These are phyloP conservation scores for Gila robusta DNA, from an alignment of 2,797 vertebrate genomes.

Conservation along the genomic window DNA sequence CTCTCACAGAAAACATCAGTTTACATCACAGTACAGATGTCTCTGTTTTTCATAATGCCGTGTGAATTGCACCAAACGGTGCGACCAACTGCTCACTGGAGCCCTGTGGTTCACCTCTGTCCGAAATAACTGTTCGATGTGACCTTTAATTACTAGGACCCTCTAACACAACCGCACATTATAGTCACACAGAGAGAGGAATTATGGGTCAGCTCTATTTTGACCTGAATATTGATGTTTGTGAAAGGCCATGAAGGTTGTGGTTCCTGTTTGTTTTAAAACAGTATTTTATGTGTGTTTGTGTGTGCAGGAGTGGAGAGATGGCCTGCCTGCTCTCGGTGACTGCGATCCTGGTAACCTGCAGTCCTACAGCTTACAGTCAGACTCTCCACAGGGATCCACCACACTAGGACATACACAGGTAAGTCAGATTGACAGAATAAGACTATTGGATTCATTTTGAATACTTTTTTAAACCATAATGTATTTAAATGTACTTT, in stretches of 20 bases:
- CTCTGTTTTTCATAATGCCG: constrained; percentile 34
- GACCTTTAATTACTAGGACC: constrained; percentile 15
- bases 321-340: constrained; percentile 75
- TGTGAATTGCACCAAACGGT: constrained; percentile 37
- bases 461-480: background rate
- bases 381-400: constrained; percentile 75
- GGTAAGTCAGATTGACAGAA: constrained; percentile 66
- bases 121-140: constrained; percentile 2
- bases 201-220: constrained; percentile 16
- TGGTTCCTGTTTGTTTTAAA: constrained; percentile 25
- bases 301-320: constrained; percentile 78
- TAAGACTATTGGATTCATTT: background rate
- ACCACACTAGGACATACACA: constrained; percentile 71
- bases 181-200: constrained; percentile 27
- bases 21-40: constrained; percentile 44
- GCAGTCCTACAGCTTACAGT: constrained; percentile 76
- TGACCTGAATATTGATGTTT: constrained; percentile 35
- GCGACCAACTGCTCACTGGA: constrained; percentile 32
- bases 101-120: constrained; percentile 43
- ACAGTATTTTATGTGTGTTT: constrained; percentile 23
- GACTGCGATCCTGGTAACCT: constrained; percentile 76
- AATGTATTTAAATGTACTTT: background rate
- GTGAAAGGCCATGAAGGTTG: constrained; percentile 22
- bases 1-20: constrained; percentile 4
- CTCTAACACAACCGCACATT: background rate